Evolutionary conservation across 2,797 vertebrate species (phyloP).

Genomic region (Pseudochirops corinnae): DNA sequence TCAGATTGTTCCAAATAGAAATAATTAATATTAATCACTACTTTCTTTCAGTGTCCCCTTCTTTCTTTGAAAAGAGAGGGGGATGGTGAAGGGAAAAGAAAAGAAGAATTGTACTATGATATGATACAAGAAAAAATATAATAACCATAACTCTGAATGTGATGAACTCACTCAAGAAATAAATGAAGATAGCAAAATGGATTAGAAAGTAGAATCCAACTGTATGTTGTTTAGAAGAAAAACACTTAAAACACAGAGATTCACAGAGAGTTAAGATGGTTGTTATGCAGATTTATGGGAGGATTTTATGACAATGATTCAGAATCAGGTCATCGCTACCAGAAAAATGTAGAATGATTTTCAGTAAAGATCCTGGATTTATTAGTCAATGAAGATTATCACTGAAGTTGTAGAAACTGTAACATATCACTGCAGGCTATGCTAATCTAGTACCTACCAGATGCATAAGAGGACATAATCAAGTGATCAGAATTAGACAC

Average conservation of each 20-base stretch:
- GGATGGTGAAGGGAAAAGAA: background rate
- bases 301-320: background rate
- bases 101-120: background rate
- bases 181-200: background rate
- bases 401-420: background rate
- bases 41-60: background rate
- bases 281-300: background rate
- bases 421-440: background rate
- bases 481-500: background rate
- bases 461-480: background rate
- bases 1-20: background rate
- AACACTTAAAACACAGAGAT: background rate
- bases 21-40: background rate
- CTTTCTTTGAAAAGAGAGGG: background rate
- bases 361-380: background rate
- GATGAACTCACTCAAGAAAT: background rate
- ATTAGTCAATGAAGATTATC: background rate
- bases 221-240: background rate
- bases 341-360: background rate
- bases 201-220: background rate
- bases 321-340: background rate
- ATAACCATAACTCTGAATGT: background rate
- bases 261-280: background rate
- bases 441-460: background rate
- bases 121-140: background rate